Percentiles rank a stretch among this genome's conserved stretches.
Evolutionary conservation across 2,113 vertebrate genomes (phyloP).

Genomic region (Plotosus lineatus): DNA sequence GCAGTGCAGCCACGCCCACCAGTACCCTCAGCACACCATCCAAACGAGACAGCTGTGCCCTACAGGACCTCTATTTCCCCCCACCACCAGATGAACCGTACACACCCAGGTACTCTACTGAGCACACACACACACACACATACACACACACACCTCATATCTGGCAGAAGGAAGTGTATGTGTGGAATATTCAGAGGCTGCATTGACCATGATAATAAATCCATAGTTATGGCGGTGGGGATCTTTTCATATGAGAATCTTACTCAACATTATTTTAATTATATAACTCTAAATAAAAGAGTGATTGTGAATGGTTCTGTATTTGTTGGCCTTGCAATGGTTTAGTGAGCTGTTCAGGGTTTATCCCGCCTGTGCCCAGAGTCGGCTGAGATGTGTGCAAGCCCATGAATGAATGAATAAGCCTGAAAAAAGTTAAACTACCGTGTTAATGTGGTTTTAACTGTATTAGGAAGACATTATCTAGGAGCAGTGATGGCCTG

Average conservation of each 20-base stretch:
- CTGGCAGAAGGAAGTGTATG: background rate
- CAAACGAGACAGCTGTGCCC: conserved; percentile 93
- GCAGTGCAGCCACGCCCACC: conserved; percentile 91
- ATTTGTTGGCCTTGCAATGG: too few relatives aligned
- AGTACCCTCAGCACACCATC: conserved; percentile 97
- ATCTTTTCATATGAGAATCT: background rate
- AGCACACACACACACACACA: conserved; percentile 12
- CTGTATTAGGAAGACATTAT: background rate
- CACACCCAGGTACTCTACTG: conserved; percentile 88
- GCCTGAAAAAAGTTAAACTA: background rate
- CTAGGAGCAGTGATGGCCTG: too few relatives aligned
- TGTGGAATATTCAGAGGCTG: background rate
- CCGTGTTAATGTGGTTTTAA: background rate
- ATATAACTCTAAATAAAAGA: too few relatives aligned
- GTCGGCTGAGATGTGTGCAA: too few relatives aligned
- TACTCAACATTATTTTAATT: background rate
- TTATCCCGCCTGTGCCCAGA: too few relatives aligned
- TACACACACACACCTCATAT: background rate
- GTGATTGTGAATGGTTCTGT: too few relatives aligned
- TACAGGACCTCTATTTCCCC: conserved; percentile 95
- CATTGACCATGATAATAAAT: background rate
- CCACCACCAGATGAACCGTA: conserved; percentile 95
- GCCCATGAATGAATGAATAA: too few relatives aligned
- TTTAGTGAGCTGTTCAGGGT: too few relatives aligned
- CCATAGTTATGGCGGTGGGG: background rate